Base-by-base conservation (phyloP, 2,888 invertebrate genomes). In the Pteria penguin region DNA sequence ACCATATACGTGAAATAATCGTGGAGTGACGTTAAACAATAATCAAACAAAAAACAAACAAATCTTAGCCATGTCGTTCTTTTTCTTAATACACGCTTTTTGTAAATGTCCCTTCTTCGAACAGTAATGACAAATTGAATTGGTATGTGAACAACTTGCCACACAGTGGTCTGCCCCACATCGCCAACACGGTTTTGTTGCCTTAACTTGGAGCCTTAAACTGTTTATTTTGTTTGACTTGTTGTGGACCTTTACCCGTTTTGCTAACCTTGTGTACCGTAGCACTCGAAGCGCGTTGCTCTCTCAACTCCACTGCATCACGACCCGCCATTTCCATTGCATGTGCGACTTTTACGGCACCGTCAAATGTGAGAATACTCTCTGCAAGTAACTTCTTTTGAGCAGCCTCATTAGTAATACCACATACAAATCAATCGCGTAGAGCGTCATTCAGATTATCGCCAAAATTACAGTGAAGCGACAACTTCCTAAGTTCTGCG, bases 91-190 rank as follows among this genome's bases (percentile, higher is more conserved):
- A 11, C 66, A 52, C 11, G n/a, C 66, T 27, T 27, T 66, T 29
- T 58, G 32, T 29, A 58, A 31, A 26, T 57, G 58, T 24, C 68
- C 32, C 32, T 68, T 32, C 18, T 57, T 68, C n/a, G n/a, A 26
- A 66, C 66, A 66, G 27, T 66, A 66, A 29, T 66, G 45, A 66
- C 72, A 72, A 32, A 45, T 52, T n/a, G 60, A 31, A 18, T 70
- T 24, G 1, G 29, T 36, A 45, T 32, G 57, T 26, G 26, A 18
- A 60, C 61, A 70, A 24, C 22, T 65, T 24, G 45, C 36, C 2
- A 54, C 63, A 1, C 26, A 27, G 57, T 72, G 66, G n/a, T 63
- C 33, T 55, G 65, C 58, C 4, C 27, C 45, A 33, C 72, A 72
- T 29, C 65, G 31, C 4, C 52, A 72, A 72, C 62, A 65, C 4